Base-by-base conservation (phyloP, 2,888 invertebrate genomes). In the Argyresthia albistria region DNA sequence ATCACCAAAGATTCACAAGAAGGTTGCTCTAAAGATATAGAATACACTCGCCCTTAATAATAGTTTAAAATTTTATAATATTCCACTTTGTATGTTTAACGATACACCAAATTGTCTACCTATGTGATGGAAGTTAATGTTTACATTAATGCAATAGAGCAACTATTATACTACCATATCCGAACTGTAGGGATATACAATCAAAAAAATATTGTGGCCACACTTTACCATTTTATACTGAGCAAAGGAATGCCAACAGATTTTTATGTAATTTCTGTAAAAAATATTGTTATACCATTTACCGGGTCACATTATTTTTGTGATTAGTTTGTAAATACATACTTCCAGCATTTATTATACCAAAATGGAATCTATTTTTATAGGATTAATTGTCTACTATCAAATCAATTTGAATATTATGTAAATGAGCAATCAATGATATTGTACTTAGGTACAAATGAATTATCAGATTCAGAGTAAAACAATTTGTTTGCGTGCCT, bases 321-420 rank as follows among this genome's bases (percentile, higher is more conserved):
- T 42, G 42, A 25, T 25, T 25, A 25, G 25, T 15, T 37, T 15
- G 48, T 48, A 37, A 25, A 14, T 37, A 37, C 48, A 55, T 57
- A 54, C 14, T 53, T 51, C 35, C 52, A 53, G 54, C 53, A 55
- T 56, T 56, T 62, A 63, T 67, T 60, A 70, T 71, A 76, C 63
- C 79, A 81, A 82, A 81, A 83, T 78, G 74, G 80, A 75, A 78
- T 80, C 74, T 84, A 86, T 86, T 86, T 86, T 86, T 84, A 75
- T 82, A 84, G 69, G 69, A 76, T 73, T 70, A 67, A 69, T 78
- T 74, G 46, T 46, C 25, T 25, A 25, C 25, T 25, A 25, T 25
- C 25, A 25, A 25, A 25, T 25, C 25, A 25, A 25, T 25, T 25
- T 25, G 25, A 25, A 25, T 25, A 25, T 25, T 25, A 25, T 6